Base-by-base conservation (phyloP, 2,888 invertebrate genomes). In the Cephus pygmeus region DNA sequence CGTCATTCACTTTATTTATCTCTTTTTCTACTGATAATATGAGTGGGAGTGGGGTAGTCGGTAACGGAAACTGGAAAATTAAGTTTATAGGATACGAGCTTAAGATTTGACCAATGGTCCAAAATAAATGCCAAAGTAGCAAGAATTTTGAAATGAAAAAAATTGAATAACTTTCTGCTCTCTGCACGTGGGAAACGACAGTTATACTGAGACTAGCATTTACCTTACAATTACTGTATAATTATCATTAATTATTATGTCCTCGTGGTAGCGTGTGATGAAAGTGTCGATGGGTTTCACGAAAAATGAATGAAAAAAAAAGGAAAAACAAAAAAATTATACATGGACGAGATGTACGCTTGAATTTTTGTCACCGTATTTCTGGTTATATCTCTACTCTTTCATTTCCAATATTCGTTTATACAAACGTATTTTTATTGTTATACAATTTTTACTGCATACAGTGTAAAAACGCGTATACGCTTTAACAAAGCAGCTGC, bases 121-220 rank as follows among this genome's bases (percentile, higher is more conserved):
- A 76, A 78, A 73, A 73, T 73, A 69, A 34, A 78, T 78, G 78
- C 78, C 78, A 78, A 78, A 78, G 78, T 78, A 78, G 78, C 78
- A 71, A 69, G 56, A 78, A 23, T 73, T 78, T 31, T 31, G 31
- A 31, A 31, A 31, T 31, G 31, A 31, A 31, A 56, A 56, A 23
- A 56, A 23, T 56, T 23, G 56, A 56, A 23, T 56, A 56, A 56
- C 56, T 23, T 56, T 23, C 23, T 56, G 56, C 56, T 6, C 9
- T 56, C 69, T 75, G 77, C 75, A 74, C 40, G n/a, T 56, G 56
- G 23, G 56, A 68, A 73, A 68, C 69, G 75, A 23, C 74, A 74
- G 34, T 74, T 73, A 69, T 71, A 76, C 69, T 77, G 68, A 77
- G 69, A 68, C 77, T 75, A 75, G 75, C 74, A 75, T 75, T 69